Conservation (phyloP, 1,140 invertebrate species). For the Vollenhovia emeryi region DNA sequence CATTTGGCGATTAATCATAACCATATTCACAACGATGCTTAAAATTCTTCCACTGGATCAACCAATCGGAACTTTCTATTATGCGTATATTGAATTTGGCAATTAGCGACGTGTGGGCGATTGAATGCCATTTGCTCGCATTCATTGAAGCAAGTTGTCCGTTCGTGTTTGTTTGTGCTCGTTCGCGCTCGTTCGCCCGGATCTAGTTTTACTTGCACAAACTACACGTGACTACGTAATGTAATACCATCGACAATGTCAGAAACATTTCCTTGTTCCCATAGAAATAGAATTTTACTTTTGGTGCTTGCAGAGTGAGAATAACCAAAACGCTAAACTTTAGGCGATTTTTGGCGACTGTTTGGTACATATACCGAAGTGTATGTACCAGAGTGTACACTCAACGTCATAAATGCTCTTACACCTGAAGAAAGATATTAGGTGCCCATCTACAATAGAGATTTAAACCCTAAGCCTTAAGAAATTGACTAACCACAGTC, state of each 20-base stretch:
- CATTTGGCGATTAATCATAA: neutral
- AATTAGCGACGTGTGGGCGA: neutral
- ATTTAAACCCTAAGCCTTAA: no score
- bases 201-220: neutral
- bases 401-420: no score
- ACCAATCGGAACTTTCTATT: neutral
- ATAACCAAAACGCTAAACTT: neutral
- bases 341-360: no score
- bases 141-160: neutral
- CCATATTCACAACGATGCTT: neutral
- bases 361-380: no score
- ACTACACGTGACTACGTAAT: no score
- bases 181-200: neutral
- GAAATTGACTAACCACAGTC: no score
- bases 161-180: neutral
- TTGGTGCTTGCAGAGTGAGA: neutral
- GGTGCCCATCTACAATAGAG: no score
- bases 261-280: neutral
- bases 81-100: neutral
- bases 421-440: no score
- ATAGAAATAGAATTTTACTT: neutral
- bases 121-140: neutral
- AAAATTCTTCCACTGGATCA: neutral
- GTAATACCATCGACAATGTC: no score
- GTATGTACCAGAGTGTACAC: no score